A percentile compares a stretch with the other conserved stretches of the same genome.
These are phyloP conservation scores for Xanthostigma xanthostigma DNA, from an alignment of 2,888 invertebrate species.

Conservation along the genomic window DNA sequence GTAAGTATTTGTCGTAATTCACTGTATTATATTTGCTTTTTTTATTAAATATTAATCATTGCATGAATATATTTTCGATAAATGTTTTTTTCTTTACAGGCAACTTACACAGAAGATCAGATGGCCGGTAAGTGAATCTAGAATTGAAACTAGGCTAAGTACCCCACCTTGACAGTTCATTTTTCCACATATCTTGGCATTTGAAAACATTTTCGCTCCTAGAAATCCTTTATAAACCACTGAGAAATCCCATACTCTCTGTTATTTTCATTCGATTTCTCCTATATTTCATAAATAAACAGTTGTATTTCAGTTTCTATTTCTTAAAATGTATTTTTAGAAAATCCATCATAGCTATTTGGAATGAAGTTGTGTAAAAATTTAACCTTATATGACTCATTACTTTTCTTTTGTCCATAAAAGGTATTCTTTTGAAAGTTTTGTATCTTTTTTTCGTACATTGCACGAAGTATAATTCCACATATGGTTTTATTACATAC, in stretches of 20 bases:
- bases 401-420: conserved; percentile 38
- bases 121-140: conserved; percentile 64
- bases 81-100: conserved; percentile 39
- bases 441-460: conserved; percentile 9
- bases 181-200: conserved; percentile 19
- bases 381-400: too few relatives aligned
- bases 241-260: conserved; percentile 20
- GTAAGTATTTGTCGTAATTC: conserved; percentile 14
- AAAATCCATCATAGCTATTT: conserved; percentile 7
- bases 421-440: conserved; percentile 41
- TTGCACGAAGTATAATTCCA: too few relatives aligned
- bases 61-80: conserved; percentile 4
- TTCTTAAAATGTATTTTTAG: not conserved
- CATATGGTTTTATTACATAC: too few relatives aligned
- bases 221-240: conserved; percentile 11
- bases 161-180: conserved; percentile 25
- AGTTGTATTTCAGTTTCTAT: too few relatives aligned
- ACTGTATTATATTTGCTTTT: conserved; percentile 1
- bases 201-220: conserved; percentile 13
- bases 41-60: conserved; percentile 2
- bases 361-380: conserved; percentile 18
- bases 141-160: conserved; percentile 28
- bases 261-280: too few relatives aligned
- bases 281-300: too few relatives aligned
- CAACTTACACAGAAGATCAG: conserved; percentile 80